A percentile compares a stretch with the other conserved stretches of the same genome.
These are phyloP conservation scores for Lethrus apterus DNA, from an alignment of 1,140 invertebrate genomes.

Conservation along the genomic window DNA sequence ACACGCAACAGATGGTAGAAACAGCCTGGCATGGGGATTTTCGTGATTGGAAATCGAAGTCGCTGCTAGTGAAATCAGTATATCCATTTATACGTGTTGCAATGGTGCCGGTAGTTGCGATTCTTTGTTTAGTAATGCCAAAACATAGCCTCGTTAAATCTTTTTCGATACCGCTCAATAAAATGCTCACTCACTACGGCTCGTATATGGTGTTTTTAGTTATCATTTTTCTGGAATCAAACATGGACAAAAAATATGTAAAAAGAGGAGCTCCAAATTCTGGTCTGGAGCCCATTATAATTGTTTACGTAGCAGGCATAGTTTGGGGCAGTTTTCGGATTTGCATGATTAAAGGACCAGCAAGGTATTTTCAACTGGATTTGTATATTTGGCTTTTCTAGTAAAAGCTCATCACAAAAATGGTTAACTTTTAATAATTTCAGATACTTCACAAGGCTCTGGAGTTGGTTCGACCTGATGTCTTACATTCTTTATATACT, in stretches of 20 bases:
- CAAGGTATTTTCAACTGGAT: too few species aligned
- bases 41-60: conserved; percentile 47
- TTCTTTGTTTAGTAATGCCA: conserved; percentile 41
- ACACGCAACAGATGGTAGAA: conserved; percentile 55
- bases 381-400: too few species aligned
- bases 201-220: conserved; percentile 56
- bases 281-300: conserved; percentile 42
- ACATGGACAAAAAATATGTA: conserved; percentile 43
- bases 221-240: conserved; percentile 51
- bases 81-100: conserved; percentile 40
- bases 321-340: conserved; percentile 44
- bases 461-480: conserved; percentile 47
- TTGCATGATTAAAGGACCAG: conserved; percentile 45
- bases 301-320: conserved; percentile 42
- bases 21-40: conserved; percentile 48
- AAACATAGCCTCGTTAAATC: conserved; percentile 39
- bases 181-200: conserved; percentile 51
- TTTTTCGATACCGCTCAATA: conserved; percentile 48
- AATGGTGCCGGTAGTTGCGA: conserved; percentile 42
- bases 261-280: conserved; percentile 48
- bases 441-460: conserved; percentile 45
- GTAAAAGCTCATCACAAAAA: too few species aligned
- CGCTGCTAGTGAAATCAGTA: conserved; percentile 29
- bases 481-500: conserved; percentile 43
- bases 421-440: too few species aligned